Conservation (phyloP, 2,888 invertebrate genomes). For the Anarsia innoxiella region DNA sequence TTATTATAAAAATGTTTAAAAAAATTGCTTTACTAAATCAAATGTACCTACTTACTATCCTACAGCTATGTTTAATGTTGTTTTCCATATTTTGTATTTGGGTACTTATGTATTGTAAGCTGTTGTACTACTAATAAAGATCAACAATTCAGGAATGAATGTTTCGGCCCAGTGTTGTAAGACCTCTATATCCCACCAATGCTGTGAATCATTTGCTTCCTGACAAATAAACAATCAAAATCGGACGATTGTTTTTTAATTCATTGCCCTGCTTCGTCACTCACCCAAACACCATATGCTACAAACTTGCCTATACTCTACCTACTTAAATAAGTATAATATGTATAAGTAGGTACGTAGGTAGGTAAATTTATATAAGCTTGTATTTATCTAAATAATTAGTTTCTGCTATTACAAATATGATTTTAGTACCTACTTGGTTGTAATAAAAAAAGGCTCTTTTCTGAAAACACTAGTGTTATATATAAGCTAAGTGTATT, state of each 20-base stretch:
- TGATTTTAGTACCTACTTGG: too few species aligned
- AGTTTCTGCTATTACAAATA: too few species aligned
- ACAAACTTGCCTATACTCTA: too few species aligned
- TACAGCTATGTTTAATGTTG: conserved; percentile 57
- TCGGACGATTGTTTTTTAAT: conserved; percentile 40
- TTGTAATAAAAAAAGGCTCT: too few species aligned
- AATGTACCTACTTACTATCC: conserved; percentile 47
- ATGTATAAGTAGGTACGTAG: too few species aligned
- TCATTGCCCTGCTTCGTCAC: too few species aligned
- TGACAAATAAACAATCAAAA: conserved; percentile 73
- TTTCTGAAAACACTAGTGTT: too few species aligned
- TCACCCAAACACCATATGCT: too few species aligned
- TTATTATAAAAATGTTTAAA: conserved; percentile 36
- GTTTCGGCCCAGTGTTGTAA: conserved; percentile 68
- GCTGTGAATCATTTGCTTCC: conserved; percentile 75
- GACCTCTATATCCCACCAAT: conserved; percentile 72
- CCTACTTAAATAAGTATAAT: too few species aligned
- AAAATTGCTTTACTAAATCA: conserved; percentile 67
- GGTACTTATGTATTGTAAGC: conserved; percentile 66
- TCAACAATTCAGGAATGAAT: conserved; percentile 53
- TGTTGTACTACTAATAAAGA: conserved; percentile 61
- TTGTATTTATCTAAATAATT: too few species aligned
- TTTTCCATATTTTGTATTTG: conserved; percentile 67
- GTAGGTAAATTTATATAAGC: too few species aligned
- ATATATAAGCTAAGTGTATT: too few species aligned